These are phyloP conservation scores for Trematomus loennbergii DNA, from an alignment of 2,113 vertebrate genomes.

Conservation along the genomic window DNA sequence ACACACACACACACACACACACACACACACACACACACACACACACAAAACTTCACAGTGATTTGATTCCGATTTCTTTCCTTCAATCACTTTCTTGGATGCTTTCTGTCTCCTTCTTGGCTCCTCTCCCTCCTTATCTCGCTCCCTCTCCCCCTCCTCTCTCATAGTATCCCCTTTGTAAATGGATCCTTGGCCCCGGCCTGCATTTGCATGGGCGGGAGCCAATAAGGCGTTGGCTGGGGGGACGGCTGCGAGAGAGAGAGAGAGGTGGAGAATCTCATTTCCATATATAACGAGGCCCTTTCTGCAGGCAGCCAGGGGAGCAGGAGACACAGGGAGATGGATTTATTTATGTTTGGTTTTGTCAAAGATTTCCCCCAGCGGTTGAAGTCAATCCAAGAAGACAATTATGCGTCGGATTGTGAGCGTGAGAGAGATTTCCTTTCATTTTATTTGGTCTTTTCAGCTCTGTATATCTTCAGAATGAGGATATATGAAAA, in stretches of 20 bases:
- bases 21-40: conserved; percentile 2
- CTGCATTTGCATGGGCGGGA: conserved; percentile 75
- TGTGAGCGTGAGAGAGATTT: conserved; percentile 43
- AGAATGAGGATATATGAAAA: background rate
- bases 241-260: conserved; percentile 49
- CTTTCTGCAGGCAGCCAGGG: conserved; percentile 59
- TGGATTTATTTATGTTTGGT: conserved; percentile 73
- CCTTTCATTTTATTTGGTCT: conserved; percentile 44
- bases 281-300: conserved; percentile 80
- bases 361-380: conserved; percentile 70
- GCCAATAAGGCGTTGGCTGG: conserved; percentile 70
- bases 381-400: conserved; percentile 72
- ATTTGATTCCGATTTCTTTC: conserved; percentile 47
- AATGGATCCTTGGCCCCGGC: conserved; percentile 64
- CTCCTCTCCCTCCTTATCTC: background rate
- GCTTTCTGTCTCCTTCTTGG: conserved; percentile 4
- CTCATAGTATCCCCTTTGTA: conserved; percentile 66
- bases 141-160: conserved; percentile 24
- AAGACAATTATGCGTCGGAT: conserved; percentile 64
- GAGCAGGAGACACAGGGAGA: conserved; percentile 56
- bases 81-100: conserved; percentile 26
- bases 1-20: conserved; percentile 18
- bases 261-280: conserved; percentile 72
- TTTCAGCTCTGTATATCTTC: conserved; percentile 21
- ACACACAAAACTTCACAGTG: conserved; percentile 16